Conservation (phyloP, 2,113 vertebrate species). For the Empidonax alnorum region DNA sequence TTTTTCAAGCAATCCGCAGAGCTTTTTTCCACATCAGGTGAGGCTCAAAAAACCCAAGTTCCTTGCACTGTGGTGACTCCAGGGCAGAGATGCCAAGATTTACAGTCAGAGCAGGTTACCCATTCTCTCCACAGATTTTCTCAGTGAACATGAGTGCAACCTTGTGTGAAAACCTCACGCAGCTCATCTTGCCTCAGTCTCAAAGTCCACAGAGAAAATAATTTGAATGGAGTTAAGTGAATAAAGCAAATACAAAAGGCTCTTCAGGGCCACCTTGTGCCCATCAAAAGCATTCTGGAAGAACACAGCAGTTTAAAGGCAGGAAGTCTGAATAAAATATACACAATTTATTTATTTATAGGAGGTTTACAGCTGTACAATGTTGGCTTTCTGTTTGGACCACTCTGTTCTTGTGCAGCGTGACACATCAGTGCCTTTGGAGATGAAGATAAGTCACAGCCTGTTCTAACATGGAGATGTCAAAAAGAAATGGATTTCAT, state of each 20-base stretch:
- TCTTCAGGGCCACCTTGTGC: constrained; percentile 34
- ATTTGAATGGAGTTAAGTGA: not conserved
- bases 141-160: not conserved
- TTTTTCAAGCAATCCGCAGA: not conserved
- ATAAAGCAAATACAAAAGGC: not conserved
- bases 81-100: not conserved
- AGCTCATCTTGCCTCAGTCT: not conserved
- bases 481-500: not conserved
- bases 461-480: not conserved
- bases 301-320: not conserved
- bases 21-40: not conserved
- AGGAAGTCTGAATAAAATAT: constrained; percentile 34
- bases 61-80: not conserved
- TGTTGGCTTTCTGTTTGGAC: constrained; percentile 34
- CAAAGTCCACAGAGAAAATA: not conserved
- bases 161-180: not conserved
- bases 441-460: not conserved
- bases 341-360: constrained; percentile 62
- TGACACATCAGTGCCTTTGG: not conserved
- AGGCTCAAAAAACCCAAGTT: not conserved
- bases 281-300: not conserved
- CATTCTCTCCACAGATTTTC: not conserved
- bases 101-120: not conserved
- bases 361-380: constrained; percentile 60
- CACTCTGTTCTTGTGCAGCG: constrained; percentile 21